Percentiles rank a stretch among this genome's conserved stretches.
These are phyloP conservation scores for Chloroclystis v-ata DNA, from an alignment of 2,888 invertebrate genomes.

Conservation along the genomic window DNA sequence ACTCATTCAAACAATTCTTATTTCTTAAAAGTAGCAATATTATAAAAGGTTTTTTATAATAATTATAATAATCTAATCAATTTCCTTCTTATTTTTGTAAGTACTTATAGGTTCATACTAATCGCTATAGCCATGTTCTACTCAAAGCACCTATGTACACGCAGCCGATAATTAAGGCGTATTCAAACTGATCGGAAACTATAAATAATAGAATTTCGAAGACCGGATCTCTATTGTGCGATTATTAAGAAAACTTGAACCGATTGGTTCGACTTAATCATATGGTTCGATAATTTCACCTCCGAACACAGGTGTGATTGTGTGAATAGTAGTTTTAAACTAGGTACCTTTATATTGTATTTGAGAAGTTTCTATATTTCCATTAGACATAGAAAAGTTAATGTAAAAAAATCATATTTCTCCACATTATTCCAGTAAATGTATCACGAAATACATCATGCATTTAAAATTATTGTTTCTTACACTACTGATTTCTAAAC, in stretches of 20 bases:
- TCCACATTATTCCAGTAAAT: too few species aligned
- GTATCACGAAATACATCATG: too few species aligned
- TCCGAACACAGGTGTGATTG: conserved; percentile 59
- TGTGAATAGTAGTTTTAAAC: background rate
- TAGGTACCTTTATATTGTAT: background rate
- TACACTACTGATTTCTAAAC: too few species aligned
- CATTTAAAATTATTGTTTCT: too few species aligned
- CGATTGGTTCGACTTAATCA: conserved; percentile 73
- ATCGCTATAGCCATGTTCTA: background rate
- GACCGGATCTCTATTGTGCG: conserved; percentile 75
- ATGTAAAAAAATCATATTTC: too few species aligned
- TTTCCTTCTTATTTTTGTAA: too few species aligned
- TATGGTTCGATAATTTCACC: conserved; percentile 59
- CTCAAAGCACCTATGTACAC: conserved; percentile 33
- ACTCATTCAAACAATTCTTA: too few species aligned
- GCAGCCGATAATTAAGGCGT: conserved; percentile 76
- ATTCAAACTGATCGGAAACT: conserved; percentile 76
- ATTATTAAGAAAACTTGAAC: conserved; percentile 64
- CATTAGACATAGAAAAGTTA: background rate
- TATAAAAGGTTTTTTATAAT: too few species aligned
- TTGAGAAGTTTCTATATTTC: background rate
- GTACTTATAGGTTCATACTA: background rate
- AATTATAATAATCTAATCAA: too few species aligned
- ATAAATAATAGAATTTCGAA: conserved; percentile 74
- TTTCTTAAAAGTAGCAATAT: too few species aligned